Conservation (phyloP, 2,113 vertebrate genomes). For the Sminthopsis crassicaudata region DNA sequence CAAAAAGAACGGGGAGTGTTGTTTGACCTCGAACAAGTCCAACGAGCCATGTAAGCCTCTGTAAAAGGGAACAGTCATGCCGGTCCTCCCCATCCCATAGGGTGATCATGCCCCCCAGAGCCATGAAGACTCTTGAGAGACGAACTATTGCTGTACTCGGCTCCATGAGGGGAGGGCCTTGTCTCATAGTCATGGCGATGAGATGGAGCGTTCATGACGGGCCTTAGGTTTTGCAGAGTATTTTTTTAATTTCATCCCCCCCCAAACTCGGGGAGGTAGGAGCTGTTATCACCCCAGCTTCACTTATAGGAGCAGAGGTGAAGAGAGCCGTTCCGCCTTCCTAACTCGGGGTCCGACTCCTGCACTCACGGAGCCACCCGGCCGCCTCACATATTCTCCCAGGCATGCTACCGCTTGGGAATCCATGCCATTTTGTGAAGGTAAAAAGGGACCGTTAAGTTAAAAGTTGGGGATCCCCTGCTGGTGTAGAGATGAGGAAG, state of each 20-base stretch:
- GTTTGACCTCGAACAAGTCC: not conserved
- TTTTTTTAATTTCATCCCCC: not conserved
- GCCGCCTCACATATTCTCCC: not conserved
- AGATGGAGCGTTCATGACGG: not conserved
- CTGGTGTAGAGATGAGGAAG: not conserved
- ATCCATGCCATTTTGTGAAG: not conserved
- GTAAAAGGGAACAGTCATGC: not conserved
- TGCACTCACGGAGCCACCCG: not conserved
- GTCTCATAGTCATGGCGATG: not conserved
- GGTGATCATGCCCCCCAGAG: not conserved
- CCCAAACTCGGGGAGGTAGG: no score
- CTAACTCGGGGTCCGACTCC: no score
- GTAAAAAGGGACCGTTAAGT: not conserved
- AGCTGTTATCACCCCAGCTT: not conserved
- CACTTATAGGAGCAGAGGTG: not conserved
- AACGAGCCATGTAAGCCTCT: not conserved
- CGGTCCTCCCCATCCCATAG: not conserved
- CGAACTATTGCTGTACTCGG: not conserved
- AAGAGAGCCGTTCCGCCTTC: not conserved
- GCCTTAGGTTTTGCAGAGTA: not conserved
- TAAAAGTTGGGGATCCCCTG: not conserved
- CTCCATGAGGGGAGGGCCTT: not conserved
- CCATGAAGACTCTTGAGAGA: not conserved
- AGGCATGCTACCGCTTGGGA: not conserved
- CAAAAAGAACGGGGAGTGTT: not conserved